A percentile compares a stretch with the other conserved stretches of the same genome.
phyloP scores from a whole-genome alignment of 2,797 vertebrate species.

The Fistularia commersonii region DNA sequence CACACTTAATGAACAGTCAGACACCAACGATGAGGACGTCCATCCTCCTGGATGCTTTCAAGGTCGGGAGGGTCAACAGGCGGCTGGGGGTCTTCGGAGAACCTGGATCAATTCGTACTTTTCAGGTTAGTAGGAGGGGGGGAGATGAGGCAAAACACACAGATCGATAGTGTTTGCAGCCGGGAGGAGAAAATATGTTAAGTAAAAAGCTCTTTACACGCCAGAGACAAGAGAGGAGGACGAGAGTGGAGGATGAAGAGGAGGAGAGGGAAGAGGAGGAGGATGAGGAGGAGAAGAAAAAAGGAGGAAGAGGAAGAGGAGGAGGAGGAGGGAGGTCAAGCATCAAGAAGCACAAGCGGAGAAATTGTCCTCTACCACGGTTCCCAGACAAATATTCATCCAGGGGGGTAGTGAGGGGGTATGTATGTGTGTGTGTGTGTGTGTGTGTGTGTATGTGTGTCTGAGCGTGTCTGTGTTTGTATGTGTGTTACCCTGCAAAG shows the following conservation, averaged over 20 bases:
- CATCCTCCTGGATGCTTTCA: constrained; percentile 28
- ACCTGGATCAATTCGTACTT: constrained; percentile 74
- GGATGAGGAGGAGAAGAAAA: too few species aligned
- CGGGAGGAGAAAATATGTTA: constrained; percentile 59
- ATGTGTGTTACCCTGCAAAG: too few species aligned
- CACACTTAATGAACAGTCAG: background rate
- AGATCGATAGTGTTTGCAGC: constrained; percentile 77
- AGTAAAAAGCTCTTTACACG: constrained; percentile 67
- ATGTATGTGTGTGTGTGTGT: too few species aligned
- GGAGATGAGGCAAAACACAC: constrained; percentile 60
- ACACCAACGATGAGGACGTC: background rate
- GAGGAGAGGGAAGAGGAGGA: too few species aligned
- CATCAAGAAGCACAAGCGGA: too few species aligned
- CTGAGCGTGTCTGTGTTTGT: too few species aligned
- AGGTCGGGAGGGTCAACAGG: constrained; percentile 58
- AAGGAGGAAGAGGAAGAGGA: too few species aligned
- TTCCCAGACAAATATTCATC: too few species aligned
- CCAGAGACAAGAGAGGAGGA: constrained; percentile 46
- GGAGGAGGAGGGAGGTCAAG: too few species aligned
- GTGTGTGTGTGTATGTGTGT: too few species aligned
- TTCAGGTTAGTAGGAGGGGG: constrained; percentile 67
- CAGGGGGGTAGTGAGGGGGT: too few species aligned
- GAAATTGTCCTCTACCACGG: too few species aligned
- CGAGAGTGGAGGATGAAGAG: constrained; percentile 31
- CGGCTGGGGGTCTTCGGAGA: constrained; percentile 46